Evolutionary conservation across 2,888 invertebrate genomes (phyloP), one percentile per base, ranked within the genome.

Genomic region (Meiosimyza platycephala): DNA sequence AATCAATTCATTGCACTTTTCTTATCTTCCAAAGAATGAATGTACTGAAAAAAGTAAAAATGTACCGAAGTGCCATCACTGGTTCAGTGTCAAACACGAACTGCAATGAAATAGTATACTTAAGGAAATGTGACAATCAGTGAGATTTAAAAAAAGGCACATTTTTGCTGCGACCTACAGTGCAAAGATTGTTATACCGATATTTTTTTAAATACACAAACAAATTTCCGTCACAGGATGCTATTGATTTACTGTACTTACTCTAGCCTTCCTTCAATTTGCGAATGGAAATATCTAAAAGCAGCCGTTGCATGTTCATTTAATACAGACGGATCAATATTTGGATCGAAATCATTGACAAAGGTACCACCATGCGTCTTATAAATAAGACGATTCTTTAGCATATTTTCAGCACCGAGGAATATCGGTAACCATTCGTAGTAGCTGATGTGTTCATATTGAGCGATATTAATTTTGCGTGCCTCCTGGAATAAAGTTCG

Each of bases 291-390:
- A 80, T 90, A 90, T 82, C 92, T 86, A 81, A 91, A 91, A 0
- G 92, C 92, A 18, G 90, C 92, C 0, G 91, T 89, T 1, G 92
- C 90, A 80, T 92, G 92, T 69, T 89, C 89, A 82, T 91, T 92
- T 1, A 90, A 82, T 3, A 91, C 89, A 0, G 89, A 86, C 2
- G 92, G 89, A 85, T 91, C 89, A 60, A 90, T 88, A 51, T 84
- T 85, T 54, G 82, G 75, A 79, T 91, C 87, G 79, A 90, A 92
- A 74, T 89, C 88, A 75, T 89, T 88, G 2, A 89, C 82, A 76
- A 83, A 86, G 60, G 85, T 86, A 2, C 81, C 83, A 1, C 76
- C 77, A 2, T 85, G 79, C 0, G 81, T 80, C 75, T 85, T 85
- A 70, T 83, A 87, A 22, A 87, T 85, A 22, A 88, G 76, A 3